Evolutionary conservation across 2,113 vertebrate genomes (phyloP).

Genomic region (Aviceda subcristata): DNA sequence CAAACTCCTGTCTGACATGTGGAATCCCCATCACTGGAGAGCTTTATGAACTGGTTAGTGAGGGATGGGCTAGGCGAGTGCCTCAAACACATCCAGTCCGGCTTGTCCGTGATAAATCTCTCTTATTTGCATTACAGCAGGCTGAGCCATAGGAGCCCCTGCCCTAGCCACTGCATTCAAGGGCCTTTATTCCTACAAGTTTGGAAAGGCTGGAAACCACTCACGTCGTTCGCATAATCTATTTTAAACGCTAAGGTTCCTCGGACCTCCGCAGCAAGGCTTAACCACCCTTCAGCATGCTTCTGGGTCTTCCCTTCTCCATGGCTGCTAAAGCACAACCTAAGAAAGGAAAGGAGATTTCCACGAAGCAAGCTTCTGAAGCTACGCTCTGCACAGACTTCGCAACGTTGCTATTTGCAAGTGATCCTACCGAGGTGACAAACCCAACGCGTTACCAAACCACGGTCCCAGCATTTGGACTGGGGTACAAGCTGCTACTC

Average conservation of each 20-base stretch:
- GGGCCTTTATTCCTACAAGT: neutral
- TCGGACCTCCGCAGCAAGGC: neutral
- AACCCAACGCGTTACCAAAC: neutral
- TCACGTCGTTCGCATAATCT: accelerated
- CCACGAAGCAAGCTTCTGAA: neutral
- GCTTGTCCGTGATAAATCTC: neutral
- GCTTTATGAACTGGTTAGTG: neutral
- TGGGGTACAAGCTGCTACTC: neutral
- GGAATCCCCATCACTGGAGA: neutral
- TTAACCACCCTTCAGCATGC: neutral
- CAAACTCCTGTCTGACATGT: neutral
- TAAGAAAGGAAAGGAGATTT: neutral
- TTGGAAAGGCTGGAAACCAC: neutral
- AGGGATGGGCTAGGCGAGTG: neutral
- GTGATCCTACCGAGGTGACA: neutral
- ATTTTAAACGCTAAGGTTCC: neutral
- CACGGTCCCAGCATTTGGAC: neutral
- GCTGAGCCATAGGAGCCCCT: neutral
- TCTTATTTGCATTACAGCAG: neutral
- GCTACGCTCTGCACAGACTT: neutral
- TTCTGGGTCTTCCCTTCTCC: neutral
- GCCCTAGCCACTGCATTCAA: neutral
- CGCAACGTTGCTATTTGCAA: neutral
- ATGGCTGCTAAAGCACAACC: neutral
- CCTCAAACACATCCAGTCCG: neutral